Base-by-base conservation (phyloP, 2,797 vertebrate genomes). In the Yasuhikotakia modesta region DNA sequence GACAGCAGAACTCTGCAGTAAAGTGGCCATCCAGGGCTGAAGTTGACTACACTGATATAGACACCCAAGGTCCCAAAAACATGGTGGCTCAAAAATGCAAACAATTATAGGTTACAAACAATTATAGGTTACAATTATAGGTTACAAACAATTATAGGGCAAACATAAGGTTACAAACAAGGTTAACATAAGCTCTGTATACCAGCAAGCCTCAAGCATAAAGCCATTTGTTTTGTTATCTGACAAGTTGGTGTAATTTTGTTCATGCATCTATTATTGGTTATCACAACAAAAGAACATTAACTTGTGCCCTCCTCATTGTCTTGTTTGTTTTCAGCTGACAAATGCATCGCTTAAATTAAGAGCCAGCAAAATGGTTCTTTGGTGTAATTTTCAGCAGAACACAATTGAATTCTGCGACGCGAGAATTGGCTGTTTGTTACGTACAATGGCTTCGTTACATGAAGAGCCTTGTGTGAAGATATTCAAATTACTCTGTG, bases 381-480 rank as follows among this genome's bases (percentile, higher is more conserved):
- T 19, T 61, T 52, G 17, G 32, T 66, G 52, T 80, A 30, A 68
- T 79, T 84, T 79, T 50, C 76, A 69, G 72, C 4, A 45, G 16
- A 61, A 67, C 11, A 39, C 75, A 75, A 72, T 73, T 73, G 55
- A 81, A 67, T 79, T 32, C 55, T 70, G 30, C 53, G 45, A 68
- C 32, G 14, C 35, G 50, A 43, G 58, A 81, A 72, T 82, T 76
- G 65, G 76, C 76, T 73, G 74, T 80, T 86, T 78, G 77, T 88
- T 83, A 81, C 84, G 70, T 80, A 82, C 83, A 83, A 82, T 57
- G 68, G 53, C 78, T 86, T 79, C 84, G 80, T 73, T 79, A 71
- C 22, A 58, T 14, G 2, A 65, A 32, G 1, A 50, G 46, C 48
- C 22, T 19, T 0, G 14, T 24, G 58, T 14, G 6, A 72, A 60